Percentiles rank a stretch among this genome's conserved stretches.
These are phyloP conservation scores for Silurus lanzhouensis DNA, from an alignment of 2,797 vertebrate species.

Conservation along the genomic window DNA sequence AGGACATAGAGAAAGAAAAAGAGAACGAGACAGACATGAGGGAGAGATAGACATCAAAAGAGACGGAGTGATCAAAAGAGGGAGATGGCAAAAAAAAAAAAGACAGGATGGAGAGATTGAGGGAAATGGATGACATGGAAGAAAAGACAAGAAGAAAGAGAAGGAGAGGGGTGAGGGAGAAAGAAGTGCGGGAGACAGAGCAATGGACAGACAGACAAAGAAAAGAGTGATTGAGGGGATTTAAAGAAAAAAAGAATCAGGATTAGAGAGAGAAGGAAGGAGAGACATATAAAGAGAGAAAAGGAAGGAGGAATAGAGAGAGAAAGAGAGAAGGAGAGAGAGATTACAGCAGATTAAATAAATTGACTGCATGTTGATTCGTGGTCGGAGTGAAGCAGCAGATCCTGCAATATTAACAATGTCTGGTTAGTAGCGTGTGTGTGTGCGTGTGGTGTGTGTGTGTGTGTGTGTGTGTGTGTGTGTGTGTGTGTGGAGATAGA, in stretches of 20 bases:
- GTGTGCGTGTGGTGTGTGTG: not conserved
- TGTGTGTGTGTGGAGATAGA: not conserved
- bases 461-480: not conserved
- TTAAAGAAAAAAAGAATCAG: not conserved
- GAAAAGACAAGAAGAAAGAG: not conserved
- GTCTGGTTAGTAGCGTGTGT: constrained; percentile 12
- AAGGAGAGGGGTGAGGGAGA: not conserved
- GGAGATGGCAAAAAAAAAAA: not conserved
- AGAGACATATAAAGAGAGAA: not conserved
- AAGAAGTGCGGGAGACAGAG: not conserved
- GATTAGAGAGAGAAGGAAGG: not conserved
- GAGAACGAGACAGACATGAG: not conserved
- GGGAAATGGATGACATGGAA: not conserved
- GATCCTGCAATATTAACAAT: constrained; percentile 55
- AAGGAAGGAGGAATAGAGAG: not conserved
- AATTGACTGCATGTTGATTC: constrained; percentile 43
- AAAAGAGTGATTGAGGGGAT: not conserved
- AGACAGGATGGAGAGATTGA: not conserved
- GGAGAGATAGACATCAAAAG: not conserved
- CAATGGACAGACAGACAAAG: not conserved
- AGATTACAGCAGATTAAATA: constrained; percentile 45
- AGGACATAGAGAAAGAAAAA: not conserved
- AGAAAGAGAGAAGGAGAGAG: constrained; percentile 1
- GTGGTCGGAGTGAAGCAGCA: constrained; percentile 43
- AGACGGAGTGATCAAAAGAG: not conserved